Evolutionary conservation across 2,797 vertebrate species (phyloP), one percentile per base, ranked within the genome.

Genomic region (Masticophis lateralis): DNA sequence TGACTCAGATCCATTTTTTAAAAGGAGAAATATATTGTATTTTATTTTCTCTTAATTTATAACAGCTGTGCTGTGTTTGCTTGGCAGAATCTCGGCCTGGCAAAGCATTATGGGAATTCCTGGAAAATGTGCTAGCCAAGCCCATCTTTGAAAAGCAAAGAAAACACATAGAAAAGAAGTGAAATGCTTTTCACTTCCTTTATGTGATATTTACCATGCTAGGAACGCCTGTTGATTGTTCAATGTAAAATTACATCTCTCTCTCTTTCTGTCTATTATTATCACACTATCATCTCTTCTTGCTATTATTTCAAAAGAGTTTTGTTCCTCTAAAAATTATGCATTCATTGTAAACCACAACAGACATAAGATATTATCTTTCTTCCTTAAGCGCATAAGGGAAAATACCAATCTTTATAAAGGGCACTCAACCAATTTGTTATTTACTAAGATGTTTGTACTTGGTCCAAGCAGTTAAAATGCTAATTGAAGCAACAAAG

Each of bases 11-110:
- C 91, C 0, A 0, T 93, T 88, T 94, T 86, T 79, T 92, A 95
- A 96, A 96, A 96, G 95, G 88, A 96, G 91, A 96, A 97, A 96
- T 95, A 59, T 96, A 96, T 95, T 89, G 3, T 96, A 95, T 96
- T 97, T 96, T 96, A 93, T 95, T 96, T 96, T 74, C 92, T 0
- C 0, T 94, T 97, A 97, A 97, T 97, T 92, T 94, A 88, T 93
- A 96, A 96, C 97, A 97, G 97, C 96, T 97, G 97, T 96, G 93
- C 92, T 74, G 90, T 2, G 93, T 94, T 92, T 89, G 95, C 88
- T 95, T 97, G 96, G 95, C 95, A 95, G 95, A 92, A 37, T 0
- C 61, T 0, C 0, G 51, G 66, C 83, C 94, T 95, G 8, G 93
- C 22, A 1, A 91, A 94, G 95, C 92, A 43, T 92, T 96, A 93